These are phyloP conservation scores for Neelides sp. DNA, from an alignment of 1,140 invertebrate species.

Conservation along the genomic window DNA sequence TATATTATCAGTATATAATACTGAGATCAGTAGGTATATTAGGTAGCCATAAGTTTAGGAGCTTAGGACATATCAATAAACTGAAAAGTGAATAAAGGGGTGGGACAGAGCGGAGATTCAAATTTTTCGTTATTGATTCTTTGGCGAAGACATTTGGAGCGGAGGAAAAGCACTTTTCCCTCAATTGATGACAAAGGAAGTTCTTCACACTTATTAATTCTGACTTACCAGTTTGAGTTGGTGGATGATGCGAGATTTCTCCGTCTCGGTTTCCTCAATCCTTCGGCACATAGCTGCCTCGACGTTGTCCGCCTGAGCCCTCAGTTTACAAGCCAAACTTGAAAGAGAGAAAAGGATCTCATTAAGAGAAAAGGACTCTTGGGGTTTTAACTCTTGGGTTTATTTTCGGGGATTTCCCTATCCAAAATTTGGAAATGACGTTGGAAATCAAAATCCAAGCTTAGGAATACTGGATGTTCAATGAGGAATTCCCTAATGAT, in stretches of 20 bases:
- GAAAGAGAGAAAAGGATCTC: too few species aligned
- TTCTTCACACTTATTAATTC: neutral
- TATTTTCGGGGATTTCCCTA: too few species aligned
- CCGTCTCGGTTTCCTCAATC: constrained; percentile 35
- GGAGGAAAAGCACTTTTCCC: neutral
- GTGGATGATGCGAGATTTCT: constrained; percentile 27
- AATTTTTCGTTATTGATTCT: neutral
- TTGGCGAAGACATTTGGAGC: neutral
- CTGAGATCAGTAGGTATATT: too few species aligned
- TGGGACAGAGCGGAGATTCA: neutral
- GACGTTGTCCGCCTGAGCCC: constrained; percentile 56
- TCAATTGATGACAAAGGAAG: neutral
- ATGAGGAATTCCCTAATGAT: too few species aligned
- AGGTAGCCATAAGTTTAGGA: too few species aligned
- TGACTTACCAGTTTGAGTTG: constrained; percentile 29
- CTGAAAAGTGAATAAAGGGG: neutral
- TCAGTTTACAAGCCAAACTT: constrained; percentile 47
- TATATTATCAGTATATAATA: too few species aligned
- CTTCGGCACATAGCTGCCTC: constrained; percentile 51
- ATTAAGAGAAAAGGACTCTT: too few species aligned
- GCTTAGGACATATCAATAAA: too few species aligned
- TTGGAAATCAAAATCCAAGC: too few species aligned
- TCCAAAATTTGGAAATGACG: too few species aligned
- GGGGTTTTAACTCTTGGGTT: too few species aligned
- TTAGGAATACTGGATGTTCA: too few species aligned